These are phyloP conservation scores for Centropyge bicolor DNA, from an alignment of 2,797 vertebrate species.

Conservation along the genomic window DNA sequence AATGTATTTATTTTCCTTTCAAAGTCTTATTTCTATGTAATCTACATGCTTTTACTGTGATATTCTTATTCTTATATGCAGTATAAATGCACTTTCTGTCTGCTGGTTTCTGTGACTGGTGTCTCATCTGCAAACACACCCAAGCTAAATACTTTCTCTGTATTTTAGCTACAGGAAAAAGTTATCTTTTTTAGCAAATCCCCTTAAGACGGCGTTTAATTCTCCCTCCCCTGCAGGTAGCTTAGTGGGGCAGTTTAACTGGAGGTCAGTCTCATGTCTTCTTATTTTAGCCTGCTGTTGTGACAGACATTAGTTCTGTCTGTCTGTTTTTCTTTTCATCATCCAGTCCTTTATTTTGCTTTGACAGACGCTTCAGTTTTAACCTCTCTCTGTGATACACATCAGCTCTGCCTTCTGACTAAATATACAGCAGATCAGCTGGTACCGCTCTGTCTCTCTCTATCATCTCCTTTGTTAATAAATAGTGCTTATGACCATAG, in stretches of 20 bases:
- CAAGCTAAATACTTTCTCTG: not conserved
- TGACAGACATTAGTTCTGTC: constrained; percentile 52
- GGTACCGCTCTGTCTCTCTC: not conserved
- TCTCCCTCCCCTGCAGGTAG: constrained; percentile 30
- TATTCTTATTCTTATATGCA: not conserved
- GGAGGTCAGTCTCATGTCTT: constrained; percentile 48
- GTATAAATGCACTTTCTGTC: not conserved
- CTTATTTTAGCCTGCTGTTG: constrained; percentile 47
- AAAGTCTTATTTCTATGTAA: not conserved
- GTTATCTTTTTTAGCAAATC: constrained; percentile 47
- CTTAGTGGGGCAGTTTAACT: constrained; percentile 36
- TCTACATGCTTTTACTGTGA: not conserved
- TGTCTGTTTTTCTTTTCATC: constrained; percentile 35
- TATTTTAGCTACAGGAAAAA: constrained; percentile 15
- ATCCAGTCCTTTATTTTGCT: constrained; percentile 22
- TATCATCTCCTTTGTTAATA: constrained; percentile 32
- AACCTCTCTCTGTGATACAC: not conserved
- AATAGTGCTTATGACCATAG: constrained; percentile 11
- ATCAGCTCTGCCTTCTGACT: constrained; percentile 11
- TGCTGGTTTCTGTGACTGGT: not conserved
- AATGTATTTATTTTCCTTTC: not conserved
- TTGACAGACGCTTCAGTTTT: constrained; percentile 20
- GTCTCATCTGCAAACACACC: constrained; percentile 1
- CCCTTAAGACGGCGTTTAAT: constrained; percentile 27
- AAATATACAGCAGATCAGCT: constrained; percentile 53